phyloP scores from a whole-genome alignment of 2,797 vertebrate genomes.

The Phataginus tetradactyla region DNA sequence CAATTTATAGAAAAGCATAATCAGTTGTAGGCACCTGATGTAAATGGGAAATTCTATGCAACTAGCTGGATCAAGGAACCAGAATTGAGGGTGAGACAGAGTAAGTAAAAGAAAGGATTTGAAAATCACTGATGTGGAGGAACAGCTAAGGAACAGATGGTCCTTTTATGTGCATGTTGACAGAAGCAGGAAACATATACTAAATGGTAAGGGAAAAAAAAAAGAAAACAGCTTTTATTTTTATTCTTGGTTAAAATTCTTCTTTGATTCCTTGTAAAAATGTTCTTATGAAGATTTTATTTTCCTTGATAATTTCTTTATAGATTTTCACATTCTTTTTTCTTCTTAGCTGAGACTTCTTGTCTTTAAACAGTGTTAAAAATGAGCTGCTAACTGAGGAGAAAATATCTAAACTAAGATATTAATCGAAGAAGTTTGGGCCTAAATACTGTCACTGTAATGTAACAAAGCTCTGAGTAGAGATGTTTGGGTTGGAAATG shows the following conservation, averaged over 20 bases:
- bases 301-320: background rate
- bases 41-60: background rate
- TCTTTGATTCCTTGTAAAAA: background rate
- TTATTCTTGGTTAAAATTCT: background rate
- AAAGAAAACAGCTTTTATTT: background rate
- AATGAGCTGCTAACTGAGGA: background rate
- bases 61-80: background rate
- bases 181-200: background rate
- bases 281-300: background rate
- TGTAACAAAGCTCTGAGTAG: constrained; percentile 41
- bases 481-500: constrained; percentile 57
- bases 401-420: background rate
- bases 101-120: background rate
- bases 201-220: background rate
- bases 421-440: background rate
- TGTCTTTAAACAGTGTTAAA: constrained; percentile 25
- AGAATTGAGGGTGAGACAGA: background rate
- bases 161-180: background rate
- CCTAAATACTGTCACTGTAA: background rate
- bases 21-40: background rate
- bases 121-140: background rate
- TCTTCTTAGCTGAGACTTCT: background rate
- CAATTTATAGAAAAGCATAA: background rate
- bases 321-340: background rate
- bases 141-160: constrained; percentile 13